Base-by-base conservation (phyloP, 2,797 vertebrate species). In the Coreius guichenoti region DNA sequence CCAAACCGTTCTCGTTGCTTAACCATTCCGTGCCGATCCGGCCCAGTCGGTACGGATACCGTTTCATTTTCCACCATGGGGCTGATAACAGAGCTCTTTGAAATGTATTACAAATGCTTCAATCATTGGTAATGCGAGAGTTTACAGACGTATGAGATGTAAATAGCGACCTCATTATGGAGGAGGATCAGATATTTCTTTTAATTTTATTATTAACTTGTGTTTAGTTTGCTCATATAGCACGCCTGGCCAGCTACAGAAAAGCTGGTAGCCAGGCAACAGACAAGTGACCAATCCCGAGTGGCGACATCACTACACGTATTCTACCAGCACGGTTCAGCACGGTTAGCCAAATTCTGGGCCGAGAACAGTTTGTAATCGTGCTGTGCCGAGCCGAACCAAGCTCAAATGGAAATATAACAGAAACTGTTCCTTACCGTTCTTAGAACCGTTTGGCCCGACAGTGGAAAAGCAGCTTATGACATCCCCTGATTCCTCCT, bases 401-500 rank as follows among this genome's bases (percentile, higher is more conserved):
- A 63, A 63, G 13, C n/a, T 63, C n/a, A 29, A 65, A 17, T 31
- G 6, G 6, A 65, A 65, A 65, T 63, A 63, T 16, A 65, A 16
- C 26, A 31, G 14, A 0, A 31, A 31, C 61, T 16, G 26, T 63
- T 16, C 5, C n/a, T 31, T 65, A 31, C 14, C 13, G 0, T 17
- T 63, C 61, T 29, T 63, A 29, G 26, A 63, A 63, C 26, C 4
- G 5, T 29, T 63, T 0, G 26, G 5, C 2, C 2, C 5, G 2
- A 16, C 26, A 19, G 49, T 63, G 61, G 5, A 63, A 29, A 63
- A 63, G 5, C 13, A 7, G 13, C 26, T 31, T 31, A 93, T 92
- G 92, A 93, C 93, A 94, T 92, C 17, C 67, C 39, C 21, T 5
- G 26, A 75, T 36, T 39, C 9, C 45, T 49, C 2, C 5, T 21